Evolutionary conservation across 1,140 invertebrate genomes (phyloP), one percentile per base, ranked within the genome.

Genomic region (Aradophagus sp.): DNA sequence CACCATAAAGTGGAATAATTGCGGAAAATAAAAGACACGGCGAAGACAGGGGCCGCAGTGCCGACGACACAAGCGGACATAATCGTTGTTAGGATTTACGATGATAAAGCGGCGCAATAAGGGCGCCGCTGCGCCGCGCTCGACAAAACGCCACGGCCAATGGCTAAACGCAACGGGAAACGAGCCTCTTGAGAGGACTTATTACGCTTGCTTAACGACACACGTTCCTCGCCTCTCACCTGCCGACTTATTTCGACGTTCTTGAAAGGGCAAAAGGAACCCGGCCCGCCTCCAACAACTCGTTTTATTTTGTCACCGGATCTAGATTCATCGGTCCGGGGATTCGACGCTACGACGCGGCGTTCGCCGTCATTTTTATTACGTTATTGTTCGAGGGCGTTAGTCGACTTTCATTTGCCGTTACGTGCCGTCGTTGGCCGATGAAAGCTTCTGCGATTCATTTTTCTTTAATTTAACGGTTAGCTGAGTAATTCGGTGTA

Each of bases 1-100:
- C 15, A 16, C 12, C 26, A 31, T 45, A 63, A 53, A 63, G 8
- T 19, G 31, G 31, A 34, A 48, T 19, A 45, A 39, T 52, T 15
- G 38, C 12, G 44, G 35, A 29, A 26, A 63, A 61, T 53, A 63
- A 63, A 63, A 45, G 47, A 32, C 31, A 44, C 27, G 17, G 35
- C 15, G 44, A 52, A 67, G 47, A 45, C 38, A 15, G 35, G 32
- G 35, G 32, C 55, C 23, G n/a, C 26, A 59, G 41, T 50, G 48
- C 36, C 50, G 41, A 23, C 32, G 16, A 58, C 67, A 63, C 53
- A 34, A 56, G 38, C 50, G 47, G 44, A n/a, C 38, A 48, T 61
- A 65, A 71, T 65, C 53, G 47, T 55, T 61, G 68, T 65, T 52
- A 48, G 53, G 68, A 71, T 71, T 71, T 65, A 48, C 47, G 53